A percentile compares a stretch with the other conserved stretches of the same genome.
Conservation (phyloP, 2,888 invertebrate genomes). For the Phorcus lineatus region DNA sequence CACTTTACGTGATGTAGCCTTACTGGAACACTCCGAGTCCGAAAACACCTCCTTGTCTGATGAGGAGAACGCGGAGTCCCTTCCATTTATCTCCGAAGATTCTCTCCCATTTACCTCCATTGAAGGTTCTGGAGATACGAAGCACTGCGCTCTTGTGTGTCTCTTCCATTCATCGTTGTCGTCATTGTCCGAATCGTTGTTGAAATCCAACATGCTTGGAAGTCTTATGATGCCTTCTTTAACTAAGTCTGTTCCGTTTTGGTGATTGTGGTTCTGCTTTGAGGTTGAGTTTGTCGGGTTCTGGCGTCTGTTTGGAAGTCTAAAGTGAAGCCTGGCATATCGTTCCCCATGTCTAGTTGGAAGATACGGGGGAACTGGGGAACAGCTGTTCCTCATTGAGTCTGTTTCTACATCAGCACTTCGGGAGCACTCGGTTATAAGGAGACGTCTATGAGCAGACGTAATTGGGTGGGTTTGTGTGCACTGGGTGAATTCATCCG, state of each 20-base stretch:
- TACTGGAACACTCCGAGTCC: background rate
- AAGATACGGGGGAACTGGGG: background rate
- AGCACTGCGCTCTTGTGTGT: background rate
- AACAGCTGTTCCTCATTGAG: background rate
- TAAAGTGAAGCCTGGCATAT: background rate
- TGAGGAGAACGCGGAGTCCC: background rate
- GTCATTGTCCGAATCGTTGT: constrained; percentile 31
- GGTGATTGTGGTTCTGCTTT: background rate
- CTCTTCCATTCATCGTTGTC: background rate
- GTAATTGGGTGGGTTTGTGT: background rate
- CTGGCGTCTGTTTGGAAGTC: background rate
- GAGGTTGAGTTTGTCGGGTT: background rate
- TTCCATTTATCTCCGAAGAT: background rate
- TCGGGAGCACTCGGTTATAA: background rate
- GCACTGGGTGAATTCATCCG: background rate
- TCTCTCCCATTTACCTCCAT: background rate
- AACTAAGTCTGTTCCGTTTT: background rate
- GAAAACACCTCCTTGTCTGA: background rate
- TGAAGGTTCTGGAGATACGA: background rate
- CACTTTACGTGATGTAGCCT: background rate
- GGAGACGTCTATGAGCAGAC: background rate
- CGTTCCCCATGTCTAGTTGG: background rate
- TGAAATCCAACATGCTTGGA: constrained; percentile 41
- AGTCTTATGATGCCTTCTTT: constrained; percentile 36
- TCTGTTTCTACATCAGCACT: background rate